Conservation (phyloP, 1,140 invertebrate genomes). For the Leptonema lineaticorne region DNA sequence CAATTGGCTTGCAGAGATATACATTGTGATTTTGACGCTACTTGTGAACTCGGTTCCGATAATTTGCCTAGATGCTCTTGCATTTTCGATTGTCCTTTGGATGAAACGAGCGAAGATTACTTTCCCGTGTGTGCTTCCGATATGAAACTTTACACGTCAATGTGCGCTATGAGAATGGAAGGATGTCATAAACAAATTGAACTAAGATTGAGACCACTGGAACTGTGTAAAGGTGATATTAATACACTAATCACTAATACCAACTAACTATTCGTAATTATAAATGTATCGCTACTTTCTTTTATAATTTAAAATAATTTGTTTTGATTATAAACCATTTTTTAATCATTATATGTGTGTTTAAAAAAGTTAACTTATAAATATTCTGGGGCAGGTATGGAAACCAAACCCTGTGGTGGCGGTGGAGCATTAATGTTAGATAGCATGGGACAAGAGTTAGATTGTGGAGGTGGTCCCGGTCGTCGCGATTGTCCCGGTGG, state of each 20-base stretch:
- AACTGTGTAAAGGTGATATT: constrained; percentile 75
- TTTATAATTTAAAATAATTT: not conserved
- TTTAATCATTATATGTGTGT: not conserved
- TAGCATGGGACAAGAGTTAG: constrained; percentile 72
- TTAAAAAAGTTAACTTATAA: not conserved
- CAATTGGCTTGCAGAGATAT: constrained; percentile 74
- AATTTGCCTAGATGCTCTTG: constrained; percentile 76
- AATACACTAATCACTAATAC: not conserved
- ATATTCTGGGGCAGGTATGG: constrained; percentile 63
- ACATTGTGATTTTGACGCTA: constrained; percentile 80
- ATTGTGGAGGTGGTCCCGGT: constrained; percentile 79
- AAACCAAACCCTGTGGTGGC: constrained; percentile 84
- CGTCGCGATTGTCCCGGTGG: constrained; percentile 78
- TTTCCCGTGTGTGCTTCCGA: constrained; percentile 82
- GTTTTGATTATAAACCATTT: too few species aligned
- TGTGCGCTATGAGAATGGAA: constrained; percentile 84
- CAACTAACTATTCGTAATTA: not conserved
- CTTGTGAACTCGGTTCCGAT: constrained; percentile 75
- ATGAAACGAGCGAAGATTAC: constrained; percentile 57
- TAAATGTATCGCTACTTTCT: not conserved
- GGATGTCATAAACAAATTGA: constrained; percentile 82
- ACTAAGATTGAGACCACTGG: constrained; percentile 72
- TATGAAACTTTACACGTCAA: constrained; percentile 74
- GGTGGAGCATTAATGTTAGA: constrained; percentile 77
- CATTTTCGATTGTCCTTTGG: constrained; percentile 66